Evolutionary conservation across 2,113 vertebrate species (phyloP).

Genomic region (Lagopus muta): DNA sequence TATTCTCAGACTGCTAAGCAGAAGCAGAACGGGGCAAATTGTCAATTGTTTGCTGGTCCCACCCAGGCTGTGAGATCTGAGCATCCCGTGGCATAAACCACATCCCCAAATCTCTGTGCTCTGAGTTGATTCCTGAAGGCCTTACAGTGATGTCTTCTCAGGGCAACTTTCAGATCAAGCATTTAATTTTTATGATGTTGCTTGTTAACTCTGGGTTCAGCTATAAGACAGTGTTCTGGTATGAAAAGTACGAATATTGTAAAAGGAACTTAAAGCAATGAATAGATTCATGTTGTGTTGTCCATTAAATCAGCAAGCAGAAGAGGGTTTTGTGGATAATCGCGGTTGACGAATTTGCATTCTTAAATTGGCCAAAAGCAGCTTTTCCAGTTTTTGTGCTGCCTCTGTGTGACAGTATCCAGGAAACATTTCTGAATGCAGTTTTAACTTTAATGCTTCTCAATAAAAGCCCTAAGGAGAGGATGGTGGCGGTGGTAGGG

Average conservation of each 20-base stretch:
- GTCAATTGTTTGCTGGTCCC: constrained; percentile 24
- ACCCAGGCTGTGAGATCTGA: constrained; percentile 42
- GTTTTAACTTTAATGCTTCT: not conserved
- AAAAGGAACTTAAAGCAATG: not conserved
- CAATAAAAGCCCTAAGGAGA: not conserved
- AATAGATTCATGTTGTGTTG: not conserved
- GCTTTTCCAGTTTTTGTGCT: not conserved
- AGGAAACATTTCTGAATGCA: constrained; percentile 13
- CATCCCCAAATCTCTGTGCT: not conserved
- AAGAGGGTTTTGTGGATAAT: not conserved
- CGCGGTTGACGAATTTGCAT: not conserved
- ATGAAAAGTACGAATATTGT: not conserved
- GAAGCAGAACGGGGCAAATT: constrained; percentile 45
- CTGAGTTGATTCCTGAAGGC: not conserved
- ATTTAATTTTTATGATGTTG: not conserved
- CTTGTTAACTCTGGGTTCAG: not conserved
- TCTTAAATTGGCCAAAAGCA: not conserved
- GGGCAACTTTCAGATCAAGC: not conserved
- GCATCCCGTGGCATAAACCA: not conserved
- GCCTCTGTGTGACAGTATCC: not conserved
- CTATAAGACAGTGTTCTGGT: not conserved
- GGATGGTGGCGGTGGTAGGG: rapidly evolving
- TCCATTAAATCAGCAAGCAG: not conserved
- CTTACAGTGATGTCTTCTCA: not conserved
- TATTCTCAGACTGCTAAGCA: constrained; percentile 19